Base-by-base conservation (phyloP, 23 tunicate genomes). In the Trididemnum nubilum region DNA sequence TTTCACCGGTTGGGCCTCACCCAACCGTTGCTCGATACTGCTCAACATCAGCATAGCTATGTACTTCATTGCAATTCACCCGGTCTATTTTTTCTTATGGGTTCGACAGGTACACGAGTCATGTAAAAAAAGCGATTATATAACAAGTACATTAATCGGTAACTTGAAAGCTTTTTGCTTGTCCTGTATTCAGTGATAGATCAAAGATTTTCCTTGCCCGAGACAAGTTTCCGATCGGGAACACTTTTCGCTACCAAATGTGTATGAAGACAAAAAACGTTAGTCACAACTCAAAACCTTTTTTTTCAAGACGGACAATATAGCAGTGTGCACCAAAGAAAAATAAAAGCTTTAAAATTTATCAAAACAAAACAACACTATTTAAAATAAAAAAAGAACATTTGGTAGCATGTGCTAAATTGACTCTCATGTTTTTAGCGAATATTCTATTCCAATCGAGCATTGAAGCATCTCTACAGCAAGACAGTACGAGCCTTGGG, bases 381-480 rank as follows among this genome's bases (percentile, higher is more conserved):
- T n/a, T n/a, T n/a, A n/a, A n/a, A n/a, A n/a, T n/a, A n/a, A n/a
- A n/a, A n/a, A n/a, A n/a, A n/a, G n/a, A n/a, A n/a, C n/a, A n/a
- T n/a, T n/a, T n/a, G n/a, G n/a, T n/a, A n/a, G n/a, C n/a, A n/a
- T n/a, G n/a, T n/a, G n/a, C n/a, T n/a, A n/a, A n/a, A n/a, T n/a
- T n/a, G n/a, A n/a, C n/a, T n/a, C n/a, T n/a, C n/a, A 44, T 44
- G 18, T 61, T 67, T 67, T 32, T 87, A 91, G 97, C 80, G 97
- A 29, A 91, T 91, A 27, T 91, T 91, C 66, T 91, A 91, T 76
- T 81, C 97, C 0, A 85, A 91, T 54, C 89, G 86, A 58, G 97
- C 97, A 9, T 52, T 91, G 74, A 91, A 91, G 81, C 97, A 91
- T 60, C 84, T 91, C 39, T 91, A 91, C 90, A 77, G 85, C 87